A percentile compares a stretch with the other conserved stretches of the same genome.
phyloP scores from a whole-genome alignment of 2,888 invertebrate genomes.

The Alloscopus bannaensis region DNA sequence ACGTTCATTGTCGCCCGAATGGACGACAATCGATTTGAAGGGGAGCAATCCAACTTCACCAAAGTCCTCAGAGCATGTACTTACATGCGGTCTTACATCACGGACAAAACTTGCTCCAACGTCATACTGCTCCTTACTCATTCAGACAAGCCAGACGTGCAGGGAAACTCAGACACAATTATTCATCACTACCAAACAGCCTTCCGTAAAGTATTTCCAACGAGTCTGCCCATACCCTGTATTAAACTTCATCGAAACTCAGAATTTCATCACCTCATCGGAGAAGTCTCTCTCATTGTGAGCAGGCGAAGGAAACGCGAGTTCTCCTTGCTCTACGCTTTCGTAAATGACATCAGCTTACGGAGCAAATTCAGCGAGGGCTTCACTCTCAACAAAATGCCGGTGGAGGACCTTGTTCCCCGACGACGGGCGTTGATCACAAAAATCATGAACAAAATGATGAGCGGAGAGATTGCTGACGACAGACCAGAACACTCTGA shows the following conservation, averaged over 20 bases:
- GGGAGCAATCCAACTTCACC: slow-evolving; percentile 39
- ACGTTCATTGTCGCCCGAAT: slow-evolving; percentile 52
- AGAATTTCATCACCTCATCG: background rate
- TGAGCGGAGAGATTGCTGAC: background rate
- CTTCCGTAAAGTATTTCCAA: slow-evolving; percentile 1
- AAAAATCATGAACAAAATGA: background rate
- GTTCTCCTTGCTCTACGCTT: background rate
- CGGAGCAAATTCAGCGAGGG: background rate
- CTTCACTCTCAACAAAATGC: background rate
- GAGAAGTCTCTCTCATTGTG: background rate
- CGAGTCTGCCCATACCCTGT: background rate
- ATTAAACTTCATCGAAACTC: background rate
- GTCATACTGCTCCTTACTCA: slow-evolving; percentile 49
- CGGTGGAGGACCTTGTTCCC: background rate
- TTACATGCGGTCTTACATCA: slow-evolving; percentile 23
- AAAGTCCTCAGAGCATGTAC: slow-evolving; percentile 47
- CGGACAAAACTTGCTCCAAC: slow-evolving; percentile 41
- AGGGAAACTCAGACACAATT: background rate
- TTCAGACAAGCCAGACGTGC: slow-evolving; percentile 27
- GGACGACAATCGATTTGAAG: slow-evolving; percentile 55
- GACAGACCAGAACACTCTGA: background rate
- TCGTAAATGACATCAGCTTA: background rate
- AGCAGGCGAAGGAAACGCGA: background rate
- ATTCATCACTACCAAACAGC: background rate
- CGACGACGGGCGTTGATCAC: background rate